Evolutionary conservation across 1,140 invertebrate genomes (phyloP).

Genomic region (Ceratitis capitata): DNA sequence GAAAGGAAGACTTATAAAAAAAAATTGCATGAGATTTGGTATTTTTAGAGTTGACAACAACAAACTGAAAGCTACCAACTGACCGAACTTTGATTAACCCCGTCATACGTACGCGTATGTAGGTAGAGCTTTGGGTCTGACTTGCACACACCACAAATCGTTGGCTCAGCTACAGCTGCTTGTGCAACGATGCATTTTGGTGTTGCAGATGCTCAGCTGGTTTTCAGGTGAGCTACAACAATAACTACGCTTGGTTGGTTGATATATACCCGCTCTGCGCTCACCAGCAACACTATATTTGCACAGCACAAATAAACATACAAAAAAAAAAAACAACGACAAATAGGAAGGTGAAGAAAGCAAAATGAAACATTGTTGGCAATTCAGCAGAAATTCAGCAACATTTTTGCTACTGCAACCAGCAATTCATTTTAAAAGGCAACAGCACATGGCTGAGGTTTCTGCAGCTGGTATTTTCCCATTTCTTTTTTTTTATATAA

Average conservation of each 20-base stretch:
- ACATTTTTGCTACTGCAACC: background rate
- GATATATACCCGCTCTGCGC: background rate
- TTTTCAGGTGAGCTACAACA: background rate
- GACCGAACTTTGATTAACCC: too few species aligned
- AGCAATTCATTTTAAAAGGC: background rate
- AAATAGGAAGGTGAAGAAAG: too few species aligned
- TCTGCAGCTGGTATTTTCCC: background rate
- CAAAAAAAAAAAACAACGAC: background rate
- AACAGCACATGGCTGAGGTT: background rate
- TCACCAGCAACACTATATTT: background rate
- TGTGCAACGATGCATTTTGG: conserved; percentile 5
- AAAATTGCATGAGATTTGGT: too few species aligned
- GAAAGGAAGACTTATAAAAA: too few species aligned
- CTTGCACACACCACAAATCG: background rate
- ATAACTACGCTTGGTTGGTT: background rate
- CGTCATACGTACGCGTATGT: too few species aligned
- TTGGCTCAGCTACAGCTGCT: background rate
- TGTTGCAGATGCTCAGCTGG: conserved; percentile 10
- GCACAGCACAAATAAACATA: background rate
- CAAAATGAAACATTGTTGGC: background rate
- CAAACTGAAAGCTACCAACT: too few species aligned
- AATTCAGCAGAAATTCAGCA: background rate
- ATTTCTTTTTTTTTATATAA: background rate
- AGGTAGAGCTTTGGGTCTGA: background rate
- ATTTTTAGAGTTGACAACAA: too few species aligned